Conservation (phyloP, 1,140 invertebrate genomes). For the Cephus cinctus region DNA sequence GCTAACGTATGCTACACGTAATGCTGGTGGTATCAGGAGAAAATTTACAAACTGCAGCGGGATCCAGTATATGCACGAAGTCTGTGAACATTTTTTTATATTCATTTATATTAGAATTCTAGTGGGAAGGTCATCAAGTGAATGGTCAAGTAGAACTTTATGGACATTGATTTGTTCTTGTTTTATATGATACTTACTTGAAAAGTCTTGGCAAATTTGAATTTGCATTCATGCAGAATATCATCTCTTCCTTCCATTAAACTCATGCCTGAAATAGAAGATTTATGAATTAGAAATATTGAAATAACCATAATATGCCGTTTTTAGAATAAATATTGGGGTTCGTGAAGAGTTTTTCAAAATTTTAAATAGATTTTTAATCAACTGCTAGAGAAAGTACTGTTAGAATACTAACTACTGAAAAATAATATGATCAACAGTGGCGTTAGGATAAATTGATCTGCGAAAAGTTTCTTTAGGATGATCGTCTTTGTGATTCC, state of each 20-base stretch:
- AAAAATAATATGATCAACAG: slow-evolving; percentile 69
- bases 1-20: slow-evolving; percentile 72
- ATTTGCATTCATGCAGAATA: slow-evolving; percentile 65
- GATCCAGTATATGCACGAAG: slow-evolving; percentile 76
- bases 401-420: slow-evolving; percentile 58
- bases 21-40: slow-evolving; percentile 63
- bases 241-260: slow-evolving; percentile 69
- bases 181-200: slow-evolving; percentile 51
- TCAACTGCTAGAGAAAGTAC: not conserved
- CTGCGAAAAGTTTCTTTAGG: slow-evolving; percentile 69
- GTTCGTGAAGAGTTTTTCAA: too few relatives aligned
- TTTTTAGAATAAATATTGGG: too few relatives aligned
- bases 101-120: not conserved
- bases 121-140: too few relatives aligned
- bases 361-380: not conserved
- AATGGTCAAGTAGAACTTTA: too few relatives aligned
- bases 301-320: too few relatives aligned
- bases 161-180: too few relatives aligned
- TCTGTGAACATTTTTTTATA: slow-evolving; percentile 30
- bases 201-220: slow-evolving; percentile 75
- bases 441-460: slow-evolving; percentile 78
- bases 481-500: slow-evolving; percentile 66
- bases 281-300: slow-evolving; percentile 9
- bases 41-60: slow-evolving; percentile 78
- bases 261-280: slow-evolving; percentile 65